phyloP scores from a whole-genome alignment of 2,113 vertebrate species.

The Ariopsis seemanni region DNA sequence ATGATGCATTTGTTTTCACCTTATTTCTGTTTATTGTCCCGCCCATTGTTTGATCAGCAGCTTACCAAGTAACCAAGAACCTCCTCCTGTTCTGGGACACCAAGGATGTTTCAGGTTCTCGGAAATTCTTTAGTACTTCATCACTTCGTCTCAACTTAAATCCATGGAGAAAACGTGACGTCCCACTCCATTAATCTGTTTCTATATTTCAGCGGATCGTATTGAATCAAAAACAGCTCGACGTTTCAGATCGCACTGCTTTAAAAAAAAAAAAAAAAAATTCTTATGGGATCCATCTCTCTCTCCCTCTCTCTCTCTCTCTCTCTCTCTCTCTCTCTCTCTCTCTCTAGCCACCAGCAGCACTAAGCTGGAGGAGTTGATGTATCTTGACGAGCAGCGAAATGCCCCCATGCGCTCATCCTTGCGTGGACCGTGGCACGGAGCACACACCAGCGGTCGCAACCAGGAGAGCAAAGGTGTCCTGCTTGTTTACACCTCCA shows the following conservation, averaged over 20 bases:
- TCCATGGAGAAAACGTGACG: neutral
- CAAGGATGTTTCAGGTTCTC: neutral
- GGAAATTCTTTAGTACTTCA: neutral
- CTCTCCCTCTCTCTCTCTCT: neutral
- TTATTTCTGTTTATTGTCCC: neutral
- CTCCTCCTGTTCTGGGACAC: neutral
- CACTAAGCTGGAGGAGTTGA: constrained; percentile 92
- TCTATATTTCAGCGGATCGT: neutral
- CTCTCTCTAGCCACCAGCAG: constrained; percentile 85
- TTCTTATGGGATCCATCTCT: neutral
- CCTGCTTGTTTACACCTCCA: neutral
- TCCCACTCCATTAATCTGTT: neutral
- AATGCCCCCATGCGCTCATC: constrained; percentile 82
- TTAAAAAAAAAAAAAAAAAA: neutral
- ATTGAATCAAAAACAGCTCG: neutral
- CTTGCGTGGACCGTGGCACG: constrained; percentile 87
- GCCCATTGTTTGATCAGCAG: neutral
- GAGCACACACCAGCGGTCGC: constrained; percentile 74
- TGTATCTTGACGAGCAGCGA: constrained; percentile 87
- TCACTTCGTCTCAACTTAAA: neutral
- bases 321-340: constrained; percentile 6
- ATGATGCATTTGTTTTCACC: neutral
- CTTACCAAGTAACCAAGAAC: neutral
- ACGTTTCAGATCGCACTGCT: neutral
- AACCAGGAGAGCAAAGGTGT: constrained; percentile 84